Evolutionary conservation across 2,797 vertebrate species (phyloP).

Genomic region (Anolis apletophallus): DNA sequence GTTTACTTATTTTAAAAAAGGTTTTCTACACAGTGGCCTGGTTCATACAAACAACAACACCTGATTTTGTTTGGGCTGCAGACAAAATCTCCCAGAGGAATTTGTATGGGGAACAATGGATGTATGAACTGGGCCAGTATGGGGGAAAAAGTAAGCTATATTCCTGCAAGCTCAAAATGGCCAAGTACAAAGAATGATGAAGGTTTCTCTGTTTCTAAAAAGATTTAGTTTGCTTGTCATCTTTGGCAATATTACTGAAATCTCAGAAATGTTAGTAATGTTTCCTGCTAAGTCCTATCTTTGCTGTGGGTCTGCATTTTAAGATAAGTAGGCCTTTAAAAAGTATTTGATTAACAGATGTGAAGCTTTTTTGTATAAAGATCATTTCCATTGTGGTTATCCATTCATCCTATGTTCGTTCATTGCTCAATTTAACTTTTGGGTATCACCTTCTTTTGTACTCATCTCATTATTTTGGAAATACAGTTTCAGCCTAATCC

Average conservation of each 20-base stretch:
- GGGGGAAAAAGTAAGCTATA: not conserved
- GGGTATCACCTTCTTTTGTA: not conserved
- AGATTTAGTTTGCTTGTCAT: conserved; percentile 37
- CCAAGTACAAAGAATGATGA: not conserved
- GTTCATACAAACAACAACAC: not conserved
- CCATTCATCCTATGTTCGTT: conserved; percentile 48
- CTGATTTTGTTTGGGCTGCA: not conserved
- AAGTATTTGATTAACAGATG: conserved; percentile 36
- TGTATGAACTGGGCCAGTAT: not conserved
- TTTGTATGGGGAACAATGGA: not conserved
- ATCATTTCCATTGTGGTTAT: conserved; percentile 51
- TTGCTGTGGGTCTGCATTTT: conserved; percentile 54
- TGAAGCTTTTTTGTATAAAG: conserved; percentile 48
- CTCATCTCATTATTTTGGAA: conserved; percentile 24
- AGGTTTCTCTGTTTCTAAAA: not conserved
- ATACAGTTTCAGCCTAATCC: conserved; percentile 16
- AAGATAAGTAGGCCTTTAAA: conserved; percentile 55
- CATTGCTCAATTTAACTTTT: conserved; percentile 12
- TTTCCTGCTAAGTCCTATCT: conserved; percentile 62
- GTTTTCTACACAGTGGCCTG: not conserved
- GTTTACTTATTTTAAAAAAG: not conserved
- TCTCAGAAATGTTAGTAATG: conserved; percentile 48
- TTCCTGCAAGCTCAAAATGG: not conserved
- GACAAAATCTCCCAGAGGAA: not conserved
- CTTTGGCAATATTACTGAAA: conserved; percentile 59